Percentiles rank a stretch among this genome's conserved stretches.
These are phyloP conservation scores for Camptogramma bilineatum DNA, from an alignment of 2,888 invertebrate species.

Conservation along the genomic window DNA sequence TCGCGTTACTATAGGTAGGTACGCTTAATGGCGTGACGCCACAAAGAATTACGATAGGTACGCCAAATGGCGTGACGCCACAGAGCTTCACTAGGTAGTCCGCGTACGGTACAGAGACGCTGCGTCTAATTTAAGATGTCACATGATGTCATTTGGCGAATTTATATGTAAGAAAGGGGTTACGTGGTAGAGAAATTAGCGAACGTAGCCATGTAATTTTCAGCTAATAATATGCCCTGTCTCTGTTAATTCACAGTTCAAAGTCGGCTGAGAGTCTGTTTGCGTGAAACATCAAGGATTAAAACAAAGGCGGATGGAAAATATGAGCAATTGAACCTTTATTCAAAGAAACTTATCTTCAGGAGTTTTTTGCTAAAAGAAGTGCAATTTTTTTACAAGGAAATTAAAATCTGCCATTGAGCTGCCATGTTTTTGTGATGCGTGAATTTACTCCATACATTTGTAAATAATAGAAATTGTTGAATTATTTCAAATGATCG, in stretches of 20 bases:
- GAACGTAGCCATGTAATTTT: neutral
- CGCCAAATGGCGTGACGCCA: too few species aligned
- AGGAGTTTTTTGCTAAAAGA: slow-evolving; percentile 12
- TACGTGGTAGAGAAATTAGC: too few species aligned
- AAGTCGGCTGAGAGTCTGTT: slow-evolving; percentile 31
- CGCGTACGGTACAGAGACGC: too few species aligned
- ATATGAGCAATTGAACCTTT: slow-evolving; percentile 20
- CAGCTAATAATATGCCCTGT: neutral
- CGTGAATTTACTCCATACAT: slow-evolving; percentile 44
- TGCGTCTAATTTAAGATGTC: too few species aligned
- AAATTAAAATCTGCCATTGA: slow-evolving; percentile 31
- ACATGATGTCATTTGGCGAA: too few species aligned
- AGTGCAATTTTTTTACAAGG: slow-evolving; percentile 21
- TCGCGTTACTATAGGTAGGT: too few species aligned
- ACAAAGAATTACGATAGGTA: too few species aligned
- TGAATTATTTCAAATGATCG: slow-evolving; percentile 50
- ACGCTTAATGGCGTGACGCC: too few species aligned
- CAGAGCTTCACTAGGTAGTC: too few species aligned
- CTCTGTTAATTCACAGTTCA: slow-evolving; percentile 22
- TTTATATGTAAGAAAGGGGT: too few species aligned
- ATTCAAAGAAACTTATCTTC: slow-evolving; percentile 20
- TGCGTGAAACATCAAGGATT: slow-evolving; percentile 19
- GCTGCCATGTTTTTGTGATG: slow-evolving; percentile 45
- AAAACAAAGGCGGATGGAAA: slow-evolving; percentile 8
- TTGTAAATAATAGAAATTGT: slow-evolving; percentile 45